A percentile compares a stretch with the other conserved stretches of the same genome.
Evolutionary conservation across 2,113 vertebrate species (phyloP).

Genomic region (Heptranchias perlo): DNA sequence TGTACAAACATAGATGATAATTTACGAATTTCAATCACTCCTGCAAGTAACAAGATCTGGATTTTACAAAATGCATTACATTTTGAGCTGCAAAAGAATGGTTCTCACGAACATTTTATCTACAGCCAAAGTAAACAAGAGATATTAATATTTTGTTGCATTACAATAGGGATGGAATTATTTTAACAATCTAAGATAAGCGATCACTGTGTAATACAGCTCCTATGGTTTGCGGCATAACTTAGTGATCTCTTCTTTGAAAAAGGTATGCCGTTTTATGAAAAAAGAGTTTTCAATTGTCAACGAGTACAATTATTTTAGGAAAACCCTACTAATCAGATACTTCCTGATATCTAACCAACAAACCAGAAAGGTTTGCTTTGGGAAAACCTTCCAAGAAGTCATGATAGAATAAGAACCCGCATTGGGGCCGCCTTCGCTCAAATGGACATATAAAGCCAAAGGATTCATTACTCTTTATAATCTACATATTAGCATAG

Average conservation of each 20-base stretch:
- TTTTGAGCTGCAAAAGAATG: background rate
- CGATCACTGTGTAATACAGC: background rate
- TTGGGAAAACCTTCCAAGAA: background rate
- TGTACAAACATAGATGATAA: constrained; percentile 84
- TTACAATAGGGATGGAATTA: background rate
- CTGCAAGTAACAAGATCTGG: constrained; percentile 51
- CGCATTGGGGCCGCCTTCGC: background rate
- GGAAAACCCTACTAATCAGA: background rate
- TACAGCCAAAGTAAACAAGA: background rate
- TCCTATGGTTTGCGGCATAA: background rate
- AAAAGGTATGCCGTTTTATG: background rate
- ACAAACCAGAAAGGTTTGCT: background rate
- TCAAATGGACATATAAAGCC: background rate
- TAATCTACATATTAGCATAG: background rate
- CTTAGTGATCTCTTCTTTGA: background rate
- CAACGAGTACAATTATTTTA: background rate
- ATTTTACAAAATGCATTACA: constrained; percentile 18
- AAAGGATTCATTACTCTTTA: background rate
- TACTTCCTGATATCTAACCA: too few relatives aligned
- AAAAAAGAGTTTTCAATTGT: background rate
- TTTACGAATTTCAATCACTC: constrained; percentile 70
- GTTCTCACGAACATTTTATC: background rate
- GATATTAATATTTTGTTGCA: background rate
- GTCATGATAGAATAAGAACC: background rate
- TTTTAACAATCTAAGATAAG: background rate